Conservation (phyloP, 2,888 invertebrate species). For the Papilio demoleus region DNA sequence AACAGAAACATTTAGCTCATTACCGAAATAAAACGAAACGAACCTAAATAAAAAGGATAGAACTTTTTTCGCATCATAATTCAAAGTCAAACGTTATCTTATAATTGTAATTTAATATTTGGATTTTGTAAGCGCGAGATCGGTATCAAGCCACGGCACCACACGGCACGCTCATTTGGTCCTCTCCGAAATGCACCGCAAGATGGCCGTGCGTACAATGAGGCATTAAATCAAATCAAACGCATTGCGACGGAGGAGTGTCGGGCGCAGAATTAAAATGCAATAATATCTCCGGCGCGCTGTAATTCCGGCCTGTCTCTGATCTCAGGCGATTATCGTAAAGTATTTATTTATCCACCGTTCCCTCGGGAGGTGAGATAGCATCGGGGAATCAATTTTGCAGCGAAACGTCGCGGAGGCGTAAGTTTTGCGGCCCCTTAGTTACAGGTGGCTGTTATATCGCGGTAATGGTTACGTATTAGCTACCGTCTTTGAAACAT, state of each 20-base stretch:
- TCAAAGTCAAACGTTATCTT: conserved; percentile 42
- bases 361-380: conserved; percentile 79
- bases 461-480: conserved; percentile 55
- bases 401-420: conserved; percentile 77
- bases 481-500: conserved; percentile 53
- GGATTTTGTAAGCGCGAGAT: conserved; percentile 59
- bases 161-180: conserved; percentile 58
- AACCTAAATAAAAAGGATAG: conserved; percentile 51
- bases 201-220: conserved; percentile 63
- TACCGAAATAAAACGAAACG: conserved; percentile 47
- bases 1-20: conserved; percentile 41
- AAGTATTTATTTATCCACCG: conserved; percentile 81
- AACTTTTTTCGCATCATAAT: conserved; percentile 28
- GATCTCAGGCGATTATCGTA: conserved; percentile 78
- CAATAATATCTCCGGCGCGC: conserved; percentile 76
- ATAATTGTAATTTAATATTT: conserved; percentile 75
- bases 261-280: conserved; percentile 77
- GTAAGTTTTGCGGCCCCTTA: conserved; percentile 70
- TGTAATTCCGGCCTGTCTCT: conserved; percentile 78
- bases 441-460: conserved; percentile 66
- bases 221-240: conserved; percentile 76
- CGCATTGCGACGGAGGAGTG: conserved; percentile 77
- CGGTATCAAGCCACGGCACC: conserved; percentile 61
- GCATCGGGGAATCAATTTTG: conserved; percentile 81
- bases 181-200: conserved; percentile 65